Conservation (phyloP, 2,797 vertebrate species). For the Anomalospiza imberbis region DNA sequence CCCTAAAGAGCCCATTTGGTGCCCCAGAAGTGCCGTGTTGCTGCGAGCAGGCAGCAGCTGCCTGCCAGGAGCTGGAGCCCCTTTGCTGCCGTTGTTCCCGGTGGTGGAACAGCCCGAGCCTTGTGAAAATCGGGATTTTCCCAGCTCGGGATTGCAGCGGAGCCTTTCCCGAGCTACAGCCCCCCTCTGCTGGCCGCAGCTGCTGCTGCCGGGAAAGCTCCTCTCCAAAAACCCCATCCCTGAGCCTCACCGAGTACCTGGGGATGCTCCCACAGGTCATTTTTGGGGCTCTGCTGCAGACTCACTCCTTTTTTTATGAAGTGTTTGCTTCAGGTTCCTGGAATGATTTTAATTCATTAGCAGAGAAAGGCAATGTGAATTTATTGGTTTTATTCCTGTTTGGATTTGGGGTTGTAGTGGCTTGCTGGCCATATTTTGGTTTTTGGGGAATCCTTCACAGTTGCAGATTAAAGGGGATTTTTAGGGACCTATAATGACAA, state of each 20-base stretch:
- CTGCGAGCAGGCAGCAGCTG: not conserved
- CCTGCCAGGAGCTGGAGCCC: fast-evolving
- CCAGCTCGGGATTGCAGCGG: not conserved
- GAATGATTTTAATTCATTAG: not conserved
- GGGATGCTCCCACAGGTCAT: not conserved
- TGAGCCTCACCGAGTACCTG: too few species aligned
- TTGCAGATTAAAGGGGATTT: not conserved
- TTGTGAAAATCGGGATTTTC: not conserved
- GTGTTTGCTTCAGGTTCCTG: not conserved
- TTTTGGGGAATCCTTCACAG: not conserved
- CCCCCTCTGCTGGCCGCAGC: constrained; percentile 49
- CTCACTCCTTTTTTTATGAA: not conserved
- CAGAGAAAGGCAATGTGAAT: not conserved
- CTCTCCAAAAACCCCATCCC: not conserved
- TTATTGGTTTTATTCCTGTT: not conserved
- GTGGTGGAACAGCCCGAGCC: too few species aligned
- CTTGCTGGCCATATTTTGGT: not conserved
- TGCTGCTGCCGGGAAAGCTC: not conserved
- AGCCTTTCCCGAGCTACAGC: not conserved
- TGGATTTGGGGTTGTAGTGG: not conserved
- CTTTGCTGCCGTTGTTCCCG: not conserved
- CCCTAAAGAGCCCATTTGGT: not conserved
- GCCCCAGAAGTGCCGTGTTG: not conserved
- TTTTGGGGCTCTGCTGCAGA: not conserved
- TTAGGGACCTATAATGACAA: not conserved